Base-by-base conservation (phyloP, 23 tunicate genomes). In the Phallusia fumigata region DNA sequence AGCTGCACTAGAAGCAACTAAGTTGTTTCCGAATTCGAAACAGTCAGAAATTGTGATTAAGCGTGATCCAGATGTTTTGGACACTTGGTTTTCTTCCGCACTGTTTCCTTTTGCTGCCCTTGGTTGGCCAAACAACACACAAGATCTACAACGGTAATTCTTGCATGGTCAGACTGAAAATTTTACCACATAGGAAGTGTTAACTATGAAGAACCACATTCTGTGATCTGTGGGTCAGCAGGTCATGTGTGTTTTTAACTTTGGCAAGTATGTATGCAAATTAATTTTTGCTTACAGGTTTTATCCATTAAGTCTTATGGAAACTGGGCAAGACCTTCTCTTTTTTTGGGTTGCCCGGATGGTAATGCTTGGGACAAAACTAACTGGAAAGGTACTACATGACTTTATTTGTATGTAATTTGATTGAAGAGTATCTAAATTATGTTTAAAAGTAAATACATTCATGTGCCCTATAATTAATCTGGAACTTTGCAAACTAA, bases 71-170 rank as follows among this genome's bases (percentile, higher is more conserved):
- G 98, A 93, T 74, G 98, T 93, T 31, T 76, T 93, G 35, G 98
- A 93, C 65, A 93, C 98, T 15, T 93, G 98, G 98, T 93, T 93
- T 73, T 93, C 98, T 12, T 93, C 98, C 0, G 90, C 98, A 16
- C 84, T 93, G 15, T 90, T 81, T 82, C 98, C 98, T n/a, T 93
- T 93, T 82, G 98, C 90, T n/a, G 64, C 89, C 11, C 76, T 93
- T n/a, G 98, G 98, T 12, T 93, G 98, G 98, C 98, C 98, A 22
- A 75, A 85, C 28, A 51, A 79, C 22, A 84, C 88, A 0, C 82
- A 53, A 35, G 89, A 87, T 65, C 74, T 84, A 31, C 75, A 92
- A 83, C 84, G 75, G 97, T 91, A 40, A 77, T 40, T n/a, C n/a
- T n/a, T 40, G 10, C 47, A 40, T 40, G 5, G 8, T 40, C 47